Conservation (phyloP, 1,140 invertebrate species). For the Zaprionus gabonicus region DNA sequence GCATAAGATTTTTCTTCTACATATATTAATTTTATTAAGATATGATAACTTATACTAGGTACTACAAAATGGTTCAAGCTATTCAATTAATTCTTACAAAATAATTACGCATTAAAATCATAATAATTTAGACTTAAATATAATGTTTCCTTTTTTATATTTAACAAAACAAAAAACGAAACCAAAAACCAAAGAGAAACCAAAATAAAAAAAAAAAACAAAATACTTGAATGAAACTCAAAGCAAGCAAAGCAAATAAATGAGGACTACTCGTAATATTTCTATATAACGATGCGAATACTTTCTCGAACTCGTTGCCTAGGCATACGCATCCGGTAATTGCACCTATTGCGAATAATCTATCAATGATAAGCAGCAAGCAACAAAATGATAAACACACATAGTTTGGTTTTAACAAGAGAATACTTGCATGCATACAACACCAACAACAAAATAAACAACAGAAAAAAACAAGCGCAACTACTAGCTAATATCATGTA, state of each 20-base stretch:
- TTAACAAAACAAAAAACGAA: conserved; percentile 43
- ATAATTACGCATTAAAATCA: conserved; percentile 74
- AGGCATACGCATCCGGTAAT: conserved; percentile 68
- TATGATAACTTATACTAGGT: conserved; percentile 76
- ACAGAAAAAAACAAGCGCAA: conserved; percentile 59
- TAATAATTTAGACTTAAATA: conserved; percentile 78
- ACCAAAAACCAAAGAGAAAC: conserved; percentile 23
- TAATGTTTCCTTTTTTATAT: conserved; percentile 78
- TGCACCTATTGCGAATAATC: conserved; percentile 72
- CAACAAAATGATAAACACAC: conserved; percentile 49
- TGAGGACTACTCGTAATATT: conserved; percentile 53
- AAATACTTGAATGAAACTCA: conserved; percentile 13
- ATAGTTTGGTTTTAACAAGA: conserved; percentile 65
- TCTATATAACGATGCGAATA: conserved; percentile 53
- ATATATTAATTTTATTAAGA: conserved; percentile 83
- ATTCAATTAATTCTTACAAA: conserved; percentile 77
- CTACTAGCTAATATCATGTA: conserved; percentile 82
- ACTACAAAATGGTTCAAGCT: conserved; percentile 72
- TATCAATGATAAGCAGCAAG: conserved; percentile 67
- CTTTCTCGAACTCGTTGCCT: conserved; percentile 65
- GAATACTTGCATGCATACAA: conserved; percentile 44
- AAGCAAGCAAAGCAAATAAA: conserved; percentile 40
- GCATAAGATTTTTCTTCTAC: conserved; percentile 83
- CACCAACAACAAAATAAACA: conserved; percentile 23
- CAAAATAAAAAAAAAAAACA: background rate